phyloP scores from a whole-genome alignment of 2,888 invertebrate genomes.

The Pollenia griseotomentosa region DNA sequence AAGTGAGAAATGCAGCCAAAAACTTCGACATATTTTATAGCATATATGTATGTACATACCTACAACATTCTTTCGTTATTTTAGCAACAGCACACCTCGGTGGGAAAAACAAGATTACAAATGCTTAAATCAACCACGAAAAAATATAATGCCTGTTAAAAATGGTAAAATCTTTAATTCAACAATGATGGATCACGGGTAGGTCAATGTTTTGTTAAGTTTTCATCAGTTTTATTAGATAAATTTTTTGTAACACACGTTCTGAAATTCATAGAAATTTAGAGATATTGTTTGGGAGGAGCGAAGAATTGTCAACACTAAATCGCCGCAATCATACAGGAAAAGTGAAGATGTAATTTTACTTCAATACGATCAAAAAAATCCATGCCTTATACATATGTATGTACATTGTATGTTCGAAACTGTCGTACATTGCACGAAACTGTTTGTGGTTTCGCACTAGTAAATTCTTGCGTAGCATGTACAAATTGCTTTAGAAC shows the following conservation, averaged over 20 bases:
- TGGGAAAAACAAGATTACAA: neutral
- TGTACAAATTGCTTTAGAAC: no score
- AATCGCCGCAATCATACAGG: neutral
- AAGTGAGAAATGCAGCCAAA: neutral
- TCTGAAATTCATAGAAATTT: neutral
- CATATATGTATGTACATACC: neutral
- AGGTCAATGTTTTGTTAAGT: neutral
- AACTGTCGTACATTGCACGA: no score
- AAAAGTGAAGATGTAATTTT: slow-evolving; percentile 21
- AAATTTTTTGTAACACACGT: neutral
- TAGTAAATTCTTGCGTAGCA: no score
- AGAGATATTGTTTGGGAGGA: neutral
- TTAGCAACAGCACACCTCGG: neutral
- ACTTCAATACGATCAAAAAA: neutral
- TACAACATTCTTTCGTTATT: no score
- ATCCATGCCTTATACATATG: neutral
- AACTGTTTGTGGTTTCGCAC: no score
- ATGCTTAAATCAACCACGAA: neutral
- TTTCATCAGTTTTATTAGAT: neutral
- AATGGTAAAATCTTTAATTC: neutral
- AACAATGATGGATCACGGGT: neutral
- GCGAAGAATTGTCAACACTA: neutral
- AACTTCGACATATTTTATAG: neutral
- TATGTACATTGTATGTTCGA: no score
- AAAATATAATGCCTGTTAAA: neutral